These are phyloP conservation scores for Cantharis rustica DNA, from an alignment of 2,888 invertebrate species.

Conservation along the genomic window DNA sequence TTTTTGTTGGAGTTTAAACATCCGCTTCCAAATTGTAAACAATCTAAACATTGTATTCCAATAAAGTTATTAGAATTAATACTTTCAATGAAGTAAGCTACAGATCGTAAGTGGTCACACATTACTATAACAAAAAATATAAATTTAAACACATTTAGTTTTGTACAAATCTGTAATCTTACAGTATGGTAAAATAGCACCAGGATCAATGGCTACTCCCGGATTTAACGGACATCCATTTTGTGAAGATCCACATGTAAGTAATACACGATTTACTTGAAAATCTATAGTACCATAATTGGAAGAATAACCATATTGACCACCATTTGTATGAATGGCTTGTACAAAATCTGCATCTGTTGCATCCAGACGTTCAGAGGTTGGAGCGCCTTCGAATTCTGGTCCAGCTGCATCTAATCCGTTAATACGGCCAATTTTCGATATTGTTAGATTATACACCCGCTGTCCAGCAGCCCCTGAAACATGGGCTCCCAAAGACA, in stretches of 20 bases:
- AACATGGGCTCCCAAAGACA: not conserved
- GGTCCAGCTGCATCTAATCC: not conserved
- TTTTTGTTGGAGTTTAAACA: not conserved
- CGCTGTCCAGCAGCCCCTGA: not conserved
- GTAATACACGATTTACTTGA: not conserved
- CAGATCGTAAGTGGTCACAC: not conserved
- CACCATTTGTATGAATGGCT: not conserved
- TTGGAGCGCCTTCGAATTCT: not conserved
- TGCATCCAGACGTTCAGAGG: not conserved
- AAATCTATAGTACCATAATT: not conserved
- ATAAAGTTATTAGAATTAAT: not conserved
- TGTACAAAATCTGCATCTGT: not conserved
- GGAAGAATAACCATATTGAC: not conserved
- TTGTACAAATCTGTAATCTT: not conserved
- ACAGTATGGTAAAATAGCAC: not conserved
- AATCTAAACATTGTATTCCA: not conserved
- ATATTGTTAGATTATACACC: not conserved
- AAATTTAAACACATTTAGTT: not conserved
- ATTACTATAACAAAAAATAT: not conserved
- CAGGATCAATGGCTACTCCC: not conserved
- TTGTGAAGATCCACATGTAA: not conserved
- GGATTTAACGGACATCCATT: not conserved
- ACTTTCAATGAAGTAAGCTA: not conserved
- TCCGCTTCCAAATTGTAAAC: not conserved
- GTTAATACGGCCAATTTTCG: not conserved